Base-by-base conservation (phyloP, 2,888 invertebrate species). In the Chrysopilus asiliformis region DNA sequence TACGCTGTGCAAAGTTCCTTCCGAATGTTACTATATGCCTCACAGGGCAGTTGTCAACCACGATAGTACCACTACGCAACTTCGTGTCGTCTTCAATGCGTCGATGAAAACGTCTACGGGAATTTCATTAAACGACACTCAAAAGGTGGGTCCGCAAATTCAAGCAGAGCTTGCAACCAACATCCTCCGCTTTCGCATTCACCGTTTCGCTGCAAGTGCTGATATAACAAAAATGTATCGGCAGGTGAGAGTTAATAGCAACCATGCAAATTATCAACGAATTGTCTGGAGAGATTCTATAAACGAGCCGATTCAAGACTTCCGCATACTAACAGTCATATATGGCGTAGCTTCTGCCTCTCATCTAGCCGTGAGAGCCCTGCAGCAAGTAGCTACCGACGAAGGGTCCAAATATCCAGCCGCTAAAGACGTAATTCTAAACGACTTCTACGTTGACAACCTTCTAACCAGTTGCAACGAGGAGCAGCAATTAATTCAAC, bases 1-100 rank as follows among this genome's bases (percentile, higher is more conserved):
- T n/a, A 24, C 24, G n/a, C 24, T 9, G 2, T 54, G 53, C 18
- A 35, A 50, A 51, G 51, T 44, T 41, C 45, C 51, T 46, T 52
- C 48, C 52, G 49, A 37, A 38, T 50, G 47, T 45, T 49, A 25
- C 4, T 25, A 25, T n/a, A 26, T 34, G 2, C 34, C 25, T 26
- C 26, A 27, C 2, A n/a, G 14, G 7, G 28, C 28, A 7, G 28
- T 27, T 8, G 12, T 27, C 9, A 27, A 27, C n/a, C 12, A n/a
- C 7, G 7, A 8, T 8, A 27, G 28, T 14, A 27, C 7, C 7
- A 27, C n/a, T 8, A 27, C 28, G 6, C n/a, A 27, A 27, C 12
- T 27, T 13, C 28, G 28, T 13, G 28, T 27, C 7, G 7, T 27
- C 28, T 27, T 27, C 14, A 14, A 27, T 27, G 28, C 28, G 9